Conservation (phyloP, 2,888 invertebrate species). For the Rhagonycha fulva region DNA sequence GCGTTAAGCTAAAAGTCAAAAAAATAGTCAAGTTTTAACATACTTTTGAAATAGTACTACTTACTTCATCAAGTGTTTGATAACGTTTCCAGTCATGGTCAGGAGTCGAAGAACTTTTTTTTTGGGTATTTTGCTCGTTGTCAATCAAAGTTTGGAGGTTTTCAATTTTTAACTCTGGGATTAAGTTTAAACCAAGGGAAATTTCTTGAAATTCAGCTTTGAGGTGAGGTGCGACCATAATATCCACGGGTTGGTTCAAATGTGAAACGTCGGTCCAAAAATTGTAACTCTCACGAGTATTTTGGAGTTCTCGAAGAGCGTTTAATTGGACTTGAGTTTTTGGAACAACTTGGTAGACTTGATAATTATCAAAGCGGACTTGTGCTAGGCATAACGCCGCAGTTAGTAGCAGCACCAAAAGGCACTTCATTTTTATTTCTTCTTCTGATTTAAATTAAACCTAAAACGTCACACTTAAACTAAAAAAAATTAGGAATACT, state of each 20-base stretch:
- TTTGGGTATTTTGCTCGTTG: background rate
- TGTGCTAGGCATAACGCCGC: background rate
- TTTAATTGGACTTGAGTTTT: constrained; percentile 45
- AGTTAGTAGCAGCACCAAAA: background rate
- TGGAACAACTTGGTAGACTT: constrained; percentile 41
- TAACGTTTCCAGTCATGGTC: constrained; percentile 64
- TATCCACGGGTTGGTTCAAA: constrained; percentile 53
- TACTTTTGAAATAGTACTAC: background rate
- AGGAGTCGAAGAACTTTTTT: constrained; percentile 11
- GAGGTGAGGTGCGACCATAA: constrained; percentile 65
- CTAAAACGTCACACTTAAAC: too few species aligned
- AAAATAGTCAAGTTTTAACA: background rate
- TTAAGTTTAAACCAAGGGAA: constrained; percentile 50
- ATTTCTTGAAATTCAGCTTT: constrained; percentile 54
- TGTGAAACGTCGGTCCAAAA: constrained; percentile 55
- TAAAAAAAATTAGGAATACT: too few species aligned
- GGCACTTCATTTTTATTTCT: background rate
- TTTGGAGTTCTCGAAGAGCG: constrained; percentile 51
- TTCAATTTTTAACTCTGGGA: constrained; percentile 55
- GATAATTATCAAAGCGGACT: constrained; percentile 36
- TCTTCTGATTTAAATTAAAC: too few species aligned
- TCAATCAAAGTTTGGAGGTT: constrained; percentile 62
- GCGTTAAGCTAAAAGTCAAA: constrained; percentile 55
- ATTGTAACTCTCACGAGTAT: constrained; percentile 42
- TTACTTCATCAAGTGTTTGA: constrained; percentile 59